Conservation (phyloP, 1,140 invertebrate species). For the Paralvinella palmiformis region DNA sequence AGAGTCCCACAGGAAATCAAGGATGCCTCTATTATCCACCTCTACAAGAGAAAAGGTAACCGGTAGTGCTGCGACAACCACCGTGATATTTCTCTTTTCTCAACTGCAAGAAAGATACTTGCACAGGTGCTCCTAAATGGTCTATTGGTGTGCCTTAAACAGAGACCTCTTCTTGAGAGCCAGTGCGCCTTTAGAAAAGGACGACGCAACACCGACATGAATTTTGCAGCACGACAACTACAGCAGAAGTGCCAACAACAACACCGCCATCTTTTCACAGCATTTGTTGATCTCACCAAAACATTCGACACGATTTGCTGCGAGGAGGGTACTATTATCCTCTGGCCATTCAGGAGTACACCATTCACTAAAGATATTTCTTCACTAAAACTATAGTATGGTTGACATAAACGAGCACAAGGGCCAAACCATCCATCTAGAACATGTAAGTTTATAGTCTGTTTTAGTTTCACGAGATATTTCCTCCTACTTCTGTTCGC, state of each 20-base stretch:
- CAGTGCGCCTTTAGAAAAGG: slow-evolving; percentile 21
- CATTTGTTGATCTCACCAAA: not conserved
- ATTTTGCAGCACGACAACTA: slow-evolving; percentile 21
- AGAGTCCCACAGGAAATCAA: slow-evolving; percentile 18
- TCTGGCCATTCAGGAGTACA: no score
- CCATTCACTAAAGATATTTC: no score
- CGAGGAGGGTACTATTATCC: no score
- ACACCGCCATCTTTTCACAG: not conserved
- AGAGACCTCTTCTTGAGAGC: slow-evolving; percentile 17
- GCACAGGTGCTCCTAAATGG: slow-evolving; percentile 20
- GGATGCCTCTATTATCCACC: slow-evolving; percentile 20
- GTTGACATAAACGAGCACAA: no score
- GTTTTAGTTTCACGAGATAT: no score
- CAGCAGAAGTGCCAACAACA: slow-evolving; percentile 21
- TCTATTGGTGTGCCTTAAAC: slow-evolving; percentile 15
- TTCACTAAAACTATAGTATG: no score
- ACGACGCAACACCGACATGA: slow-evolving; percentile 21
- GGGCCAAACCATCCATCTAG: no score
- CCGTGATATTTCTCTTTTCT: slow-evolving; percentile 18
- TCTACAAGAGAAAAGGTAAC: slow-evolving; percentile 1
- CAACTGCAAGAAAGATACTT: slow-evolving; percentile 23
- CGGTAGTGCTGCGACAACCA: slow-evolving; percentile 16
- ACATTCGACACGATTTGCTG: no score
- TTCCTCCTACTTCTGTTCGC: no score
- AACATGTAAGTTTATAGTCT: no score